Conservation (phyloP, 2,888 invertebrate species). For the Archips crataeganus region DNA sequence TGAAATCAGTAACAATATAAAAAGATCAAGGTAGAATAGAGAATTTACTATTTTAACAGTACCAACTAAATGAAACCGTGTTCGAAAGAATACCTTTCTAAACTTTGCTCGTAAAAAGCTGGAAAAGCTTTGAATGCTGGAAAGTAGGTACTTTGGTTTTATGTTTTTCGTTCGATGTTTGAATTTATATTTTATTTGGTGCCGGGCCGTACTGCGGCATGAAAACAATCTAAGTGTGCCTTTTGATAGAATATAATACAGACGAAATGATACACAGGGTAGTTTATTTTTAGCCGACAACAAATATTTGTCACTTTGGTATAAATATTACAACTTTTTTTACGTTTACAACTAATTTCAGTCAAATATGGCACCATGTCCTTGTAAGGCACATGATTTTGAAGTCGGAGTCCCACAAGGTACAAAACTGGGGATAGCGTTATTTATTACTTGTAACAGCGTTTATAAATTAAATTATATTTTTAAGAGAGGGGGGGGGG, state of each 20-base stretch:
- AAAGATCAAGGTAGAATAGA: too few relatives aligned
- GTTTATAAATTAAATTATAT: too few relatives aligned
- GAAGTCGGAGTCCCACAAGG: not conserved
- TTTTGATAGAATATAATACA: not conserved
- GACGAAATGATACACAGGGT: not conserved
- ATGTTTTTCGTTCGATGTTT: slow-evolving; percentile 15
- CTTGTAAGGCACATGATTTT: not conserved
- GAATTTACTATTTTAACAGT: too few relatives aligned
- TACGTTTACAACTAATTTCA: too few relatives aligned
- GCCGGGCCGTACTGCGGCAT: not conserved
- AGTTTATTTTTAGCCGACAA: not conserved
- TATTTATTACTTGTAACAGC: not conserved
- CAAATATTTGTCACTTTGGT: not conserved
- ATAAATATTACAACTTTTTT: too few relatives aligned
- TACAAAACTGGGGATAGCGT: not conserved
- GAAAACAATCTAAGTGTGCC: not conserved
- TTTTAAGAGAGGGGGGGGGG: too few relatives aligned
- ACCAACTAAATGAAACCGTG: slow-evolving; percentile 10
- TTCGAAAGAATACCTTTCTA: slow-evolving; percentile 18
- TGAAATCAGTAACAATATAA: too few relatives aligned
- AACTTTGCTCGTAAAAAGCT: slow-evolving; percentile 27
- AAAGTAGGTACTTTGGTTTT: slow-evolving; percentile 11
- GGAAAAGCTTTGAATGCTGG: slow-evolving; percentile 11
- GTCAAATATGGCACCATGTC: too few relatives aligned
- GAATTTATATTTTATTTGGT: slow-evolving; percentile 2